Base-by-base conservation (phyloP, 2,888 invertebrate species). In the Pilophorus perplexus region DNA sequence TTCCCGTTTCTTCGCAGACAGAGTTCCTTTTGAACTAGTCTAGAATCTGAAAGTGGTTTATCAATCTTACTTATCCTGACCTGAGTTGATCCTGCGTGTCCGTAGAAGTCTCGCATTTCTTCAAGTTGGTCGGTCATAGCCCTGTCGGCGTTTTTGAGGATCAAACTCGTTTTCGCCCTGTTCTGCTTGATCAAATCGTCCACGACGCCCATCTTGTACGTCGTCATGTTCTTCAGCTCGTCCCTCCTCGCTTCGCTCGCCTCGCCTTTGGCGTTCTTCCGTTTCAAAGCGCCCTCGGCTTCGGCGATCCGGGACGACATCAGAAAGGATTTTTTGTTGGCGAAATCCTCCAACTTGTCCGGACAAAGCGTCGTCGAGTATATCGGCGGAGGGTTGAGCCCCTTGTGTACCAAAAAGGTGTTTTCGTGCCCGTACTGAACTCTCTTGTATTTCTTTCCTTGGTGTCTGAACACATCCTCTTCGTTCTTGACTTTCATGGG, bases 81-180 rank as follows among this genome's bases (percentile, higher is more conserved):
- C 18, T 64, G 64, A 2, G 18, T 64, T 2, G 64, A 50, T 1
- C 64, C 64, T 5, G 40, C 50, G 18, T 37, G 33, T 5, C 52
- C 38, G 40, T 64, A 64, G 38, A 52, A 64, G 20, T 52, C 64
- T n/a, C 38, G 22, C 64, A 64, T 64, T 52, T 64, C 64, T 23
- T 64, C 64, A 8, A 52, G 40, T 16, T 64, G n/a, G 25, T 64
- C 64, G 23, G 44, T 33, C 2, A 23, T 14, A 1, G 64, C 64
- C 27, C 23, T 52, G 16, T 25, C 52, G 3, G 64, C 22, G 25
- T 52, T 64, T 48, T 18, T 62, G 18, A 46, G 22, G 3, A 46
- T 44, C 2, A 62, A 23, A 2, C 16, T 18, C 2, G 28, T 33
- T 28, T 33, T 62, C 20, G 46, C 46, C 6, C 62, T 22, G 46